A percentile compares a stretch with the other conserved stretches of the same genome.
Conservation (phyloP, 2,113 vertebrate genomes). For the Phalacrocorax pelagicus region DNA sequence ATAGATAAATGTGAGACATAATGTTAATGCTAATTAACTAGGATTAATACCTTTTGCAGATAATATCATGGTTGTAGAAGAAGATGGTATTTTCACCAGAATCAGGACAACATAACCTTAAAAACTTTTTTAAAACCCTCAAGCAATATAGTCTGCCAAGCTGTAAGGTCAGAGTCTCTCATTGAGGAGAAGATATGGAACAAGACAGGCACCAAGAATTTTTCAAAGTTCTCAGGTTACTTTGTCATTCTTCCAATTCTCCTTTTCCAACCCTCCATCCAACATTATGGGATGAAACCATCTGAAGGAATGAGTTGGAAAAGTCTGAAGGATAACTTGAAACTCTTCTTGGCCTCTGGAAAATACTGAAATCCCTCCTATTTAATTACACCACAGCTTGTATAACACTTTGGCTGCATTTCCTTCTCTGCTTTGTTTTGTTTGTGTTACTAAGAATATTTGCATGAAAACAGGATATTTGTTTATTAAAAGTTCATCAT, state of each 20-base stretch:
- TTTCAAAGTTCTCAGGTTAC: constrained; percentile 26
- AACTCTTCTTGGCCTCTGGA: constrained; percentile 25
- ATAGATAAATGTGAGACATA: not conserved
- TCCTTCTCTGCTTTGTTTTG: constrained; percentile 46
- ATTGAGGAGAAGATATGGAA: not conserved
- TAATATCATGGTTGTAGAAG: not conserved
- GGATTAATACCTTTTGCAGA: not conserved
- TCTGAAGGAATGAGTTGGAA: constrained; percentile 36
- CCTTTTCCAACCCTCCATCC: constrained; percentile 37
- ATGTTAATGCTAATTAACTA: not conserved
- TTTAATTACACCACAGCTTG: constrained; percentile 45
- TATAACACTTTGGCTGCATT: constrained; percentile 64
- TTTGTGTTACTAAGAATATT: constrained; percentile 68
- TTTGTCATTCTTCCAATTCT: constrained; percentile 30
- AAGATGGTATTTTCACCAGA: not conserved
- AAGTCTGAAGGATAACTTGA: constrained; percentile 37
- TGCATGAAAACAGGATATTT: constrained; percentile 66
- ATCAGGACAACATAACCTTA: not conserved
- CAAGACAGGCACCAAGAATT: not conserved
- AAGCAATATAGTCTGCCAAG: not conserved
- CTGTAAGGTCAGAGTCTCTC: constrained; percentile 21
- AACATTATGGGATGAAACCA: constrained; percentile 9
- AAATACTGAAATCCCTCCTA: constrained; percentile 52
- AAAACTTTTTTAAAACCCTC: not conserved
- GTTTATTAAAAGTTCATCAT: constrained; percentile 64